These are phyloP conservation scores for Aldrovandia affinis DNA, from an alignment of 2,797 vertebrate species.

Conservation along the genomic window DNA sequence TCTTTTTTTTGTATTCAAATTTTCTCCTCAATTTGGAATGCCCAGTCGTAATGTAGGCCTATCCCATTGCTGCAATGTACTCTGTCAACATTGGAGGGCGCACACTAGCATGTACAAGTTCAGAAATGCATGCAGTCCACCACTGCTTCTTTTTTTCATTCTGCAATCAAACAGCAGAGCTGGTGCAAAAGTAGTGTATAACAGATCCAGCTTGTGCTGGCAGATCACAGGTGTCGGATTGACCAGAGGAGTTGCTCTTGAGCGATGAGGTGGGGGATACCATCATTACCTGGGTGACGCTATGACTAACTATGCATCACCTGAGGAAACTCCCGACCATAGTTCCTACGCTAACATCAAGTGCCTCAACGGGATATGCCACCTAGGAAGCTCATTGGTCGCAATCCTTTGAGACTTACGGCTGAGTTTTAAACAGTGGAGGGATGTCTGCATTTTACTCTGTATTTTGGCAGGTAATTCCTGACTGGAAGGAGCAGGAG, in stretches of 20 bases:
- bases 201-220: no score
- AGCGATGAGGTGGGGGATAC: no score
- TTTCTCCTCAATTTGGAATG: not conserved
- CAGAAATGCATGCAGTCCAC: no score
- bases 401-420: not conserved
- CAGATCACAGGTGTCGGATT: no score
- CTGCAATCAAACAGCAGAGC: no score
- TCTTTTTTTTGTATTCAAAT: not conserved
- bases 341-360: not conserved
- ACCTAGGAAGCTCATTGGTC: not conserved
- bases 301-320: no score
- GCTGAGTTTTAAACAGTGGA: not conserved
- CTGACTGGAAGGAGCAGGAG: conserved; percentile 84
- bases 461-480: conserved; percentile 80
- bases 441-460: not conserved
- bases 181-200: no score
- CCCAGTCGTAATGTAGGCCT: not conserved
- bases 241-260: no score
- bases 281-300: no score
- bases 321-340: no score
- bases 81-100: not conserved
- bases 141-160: no score
- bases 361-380: not conserved
- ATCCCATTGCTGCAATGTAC: not conserved
- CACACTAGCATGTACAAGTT: no score